Evolutionary conservation across 2,113 vertebrate species (phyloP), one percentile per base, ranked within the genome.

Genomic region (Myiozetetes cayanensis): DNA sequence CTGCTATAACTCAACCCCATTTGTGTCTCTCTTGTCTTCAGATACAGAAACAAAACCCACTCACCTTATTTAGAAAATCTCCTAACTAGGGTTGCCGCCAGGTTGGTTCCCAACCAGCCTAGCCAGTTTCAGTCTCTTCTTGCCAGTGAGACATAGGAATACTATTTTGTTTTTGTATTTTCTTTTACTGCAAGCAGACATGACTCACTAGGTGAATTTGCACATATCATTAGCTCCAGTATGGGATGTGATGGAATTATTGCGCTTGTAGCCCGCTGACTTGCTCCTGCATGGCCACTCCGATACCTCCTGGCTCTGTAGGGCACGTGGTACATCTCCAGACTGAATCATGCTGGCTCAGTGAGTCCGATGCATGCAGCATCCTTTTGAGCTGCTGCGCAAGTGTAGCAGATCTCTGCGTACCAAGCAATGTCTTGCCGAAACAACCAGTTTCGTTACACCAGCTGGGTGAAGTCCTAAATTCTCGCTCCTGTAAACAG

Each of bases 101-200:
- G 83, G 52, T 96, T 92, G 44, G 15, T 91, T 97, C 73, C 76
- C 70, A 95, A 93, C 96, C 89, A 92, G 94, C 89, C 63, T 15
- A 77, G 83, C 89, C 80, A 81, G 95, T 94, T 96, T 89, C 62
- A 50, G 52, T 72, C 47, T 92, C 76, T 92, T 73, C 80, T 84
- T 89, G 65, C 86, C 35, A 56, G 65, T 93, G 79, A 92, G 86
- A 94, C 89, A 89, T 85, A 86, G 2, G 73, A 94, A 89, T 80
- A 44, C 83, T 92, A 73, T 86, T 96, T 84, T 84, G 82, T n/a
- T 86, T 91, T 80, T 3, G 6, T 49, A 35, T 91, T 72, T 85
- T 70, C 65, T 89, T 66, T 71, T 79, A 53, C 71, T 67, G 65
- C 44, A 67, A 81, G 80, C 56, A 92, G 86, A 75, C 0, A 0